A percentile compares a stretch with the other conserved stretches of the same genome.
Conservation (phyloP, 2,797 vertebrate genomes). For the Ptychadena robeensis region DNA sequence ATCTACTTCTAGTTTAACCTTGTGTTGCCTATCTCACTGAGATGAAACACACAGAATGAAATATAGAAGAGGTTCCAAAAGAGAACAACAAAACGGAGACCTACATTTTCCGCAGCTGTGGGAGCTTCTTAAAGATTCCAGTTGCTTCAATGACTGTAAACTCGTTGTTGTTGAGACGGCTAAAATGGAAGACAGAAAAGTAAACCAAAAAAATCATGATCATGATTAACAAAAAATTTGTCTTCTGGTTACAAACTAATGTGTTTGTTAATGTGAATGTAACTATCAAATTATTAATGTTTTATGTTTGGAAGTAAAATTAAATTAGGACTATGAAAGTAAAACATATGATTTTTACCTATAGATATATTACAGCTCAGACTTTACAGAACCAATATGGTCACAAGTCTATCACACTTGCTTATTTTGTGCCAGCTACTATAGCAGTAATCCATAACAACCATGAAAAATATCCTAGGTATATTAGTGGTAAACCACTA, state of each 20-base stretch:
- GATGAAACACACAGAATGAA: background rate
- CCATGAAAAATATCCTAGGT: too few species aligned
- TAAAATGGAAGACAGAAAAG: slow-evolving; percentile 68
- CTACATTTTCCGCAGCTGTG: slow-evolving; percentile 97
- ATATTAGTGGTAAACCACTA: too few species aligned
- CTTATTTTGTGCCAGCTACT: too few species aligned
- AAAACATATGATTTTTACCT: too few species aligned
- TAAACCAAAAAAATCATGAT: background rate
- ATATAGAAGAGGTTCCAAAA: background rate
- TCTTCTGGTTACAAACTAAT: background rate
- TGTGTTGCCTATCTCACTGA: background rate
- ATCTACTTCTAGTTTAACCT: background rate
- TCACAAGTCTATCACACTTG: too few species aligned
- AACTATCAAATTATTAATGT: too few species aligned
- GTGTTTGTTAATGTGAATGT: background rate
- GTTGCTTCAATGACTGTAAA: slow-evolving; percentile 96
- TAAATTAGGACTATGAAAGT: too few species aligned
- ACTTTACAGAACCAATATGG: too few species aligned
- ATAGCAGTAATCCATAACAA: too few species aligned
- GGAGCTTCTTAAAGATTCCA: slow-evolving; percentile 96
- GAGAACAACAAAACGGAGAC: slow-evolving; percentile 65
- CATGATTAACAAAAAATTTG: background rate
- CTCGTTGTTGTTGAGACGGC: slow-evolving; percentile 97
- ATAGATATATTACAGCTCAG: too few species aligned
- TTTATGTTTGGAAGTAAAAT: too few species aligned